phyloP scores from a whole-genome alignment of 2,113 vertebrate genomes.

The Pitta sordida region DNA sequence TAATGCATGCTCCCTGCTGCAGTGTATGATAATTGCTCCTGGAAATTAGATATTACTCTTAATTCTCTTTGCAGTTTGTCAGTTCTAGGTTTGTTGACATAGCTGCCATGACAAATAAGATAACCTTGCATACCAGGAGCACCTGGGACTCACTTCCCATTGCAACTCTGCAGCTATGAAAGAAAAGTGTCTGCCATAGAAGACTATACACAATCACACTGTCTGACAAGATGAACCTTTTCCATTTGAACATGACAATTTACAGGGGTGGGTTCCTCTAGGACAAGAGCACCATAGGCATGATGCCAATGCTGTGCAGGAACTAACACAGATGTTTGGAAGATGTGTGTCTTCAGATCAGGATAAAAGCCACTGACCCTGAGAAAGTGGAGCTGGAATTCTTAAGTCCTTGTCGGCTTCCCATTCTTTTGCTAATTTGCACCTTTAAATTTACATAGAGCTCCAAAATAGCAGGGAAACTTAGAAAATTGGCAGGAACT shows the following conservation, averaged over 20 bases:
- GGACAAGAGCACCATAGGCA: background rate
- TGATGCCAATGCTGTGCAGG: background rate
- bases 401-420: background rate
- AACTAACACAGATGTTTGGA: background rate
- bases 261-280: background rate
- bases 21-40: conserved; percentile 69
- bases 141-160: background rate
- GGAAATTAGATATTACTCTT: conserved; percentile 77
- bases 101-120: conserved; percentile 62
- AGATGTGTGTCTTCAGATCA: background rate
- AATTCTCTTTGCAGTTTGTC: conserved; percentile 76
- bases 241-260: background rate
- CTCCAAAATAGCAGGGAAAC: background rate
- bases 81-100: conserved; percentile 60
- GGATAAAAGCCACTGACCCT: background rate
- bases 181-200: background rate
- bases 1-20: conserved; percentile 65
- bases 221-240: background rate
- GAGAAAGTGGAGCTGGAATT: background rate
- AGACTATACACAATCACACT: background rate
- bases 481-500: background rate
- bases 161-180: background rate
- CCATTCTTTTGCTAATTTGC: background rate
- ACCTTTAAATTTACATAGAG: background rate
- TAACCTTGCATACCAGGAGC: conserved; percentile 48